A percentile compares a stretch with the other conserved stretches of the same genome.
Evolutionary conservation across 2,888 invertebrate genomes (phyloP).

Genomic region (Aphrophora alni): DNA sequence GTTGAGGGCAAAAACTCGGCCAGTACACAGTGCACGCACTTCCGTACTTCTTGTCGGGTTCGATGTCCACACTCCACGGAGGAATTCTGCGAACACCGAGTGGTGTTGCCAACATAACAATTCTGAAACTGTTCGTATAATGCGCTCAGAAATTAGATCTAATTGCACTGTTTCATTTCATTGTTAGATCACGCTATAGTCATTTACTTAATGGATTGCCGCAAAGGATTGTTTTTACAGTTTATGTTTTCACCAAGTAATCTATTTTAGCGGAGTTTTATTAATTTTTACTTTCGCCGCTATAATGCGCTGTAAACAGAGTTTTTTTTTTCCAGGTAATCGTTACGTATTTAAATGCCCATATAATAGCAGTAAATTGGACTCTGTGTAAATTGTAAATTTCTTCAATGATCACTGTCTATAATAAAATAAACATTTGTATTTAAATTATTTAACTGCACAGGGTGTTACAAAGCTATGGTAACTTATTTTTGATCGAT

Average conservation of each 20-base stretch:
- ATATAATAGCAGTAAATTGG: too few relatives aligned
- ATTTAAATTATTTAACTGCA: too few relatives aligned
- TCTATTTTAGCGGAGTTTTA: not conserved
- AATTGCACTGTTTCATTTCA: not conserved
- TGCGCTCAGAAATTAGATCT: not conserved
- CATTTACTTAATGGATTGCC: not conserved
- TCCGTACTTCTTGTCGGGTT: conserved; percentile 35
- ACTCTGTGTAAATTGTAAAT: too few relatives aligned
- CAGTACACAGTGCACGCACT: conserved; percentile 1
- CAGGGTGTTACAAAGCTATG: too few relatives aligned
- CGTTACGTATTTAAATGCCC: too few relatives aligned
- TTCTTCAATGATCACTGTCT: too few relatives aligned
- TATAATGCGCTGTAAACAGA: too few relatives aligned
- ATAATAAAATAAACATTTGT: too few relatives aligned
- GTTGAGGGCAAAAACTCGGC: not conserved
- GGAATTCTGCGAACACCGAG: conserved; percentile 12
- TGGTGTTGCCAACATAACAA: not conserved
- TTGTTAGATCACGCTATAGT: not conserved
- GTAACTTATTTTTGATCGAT: too few relatives aligned
- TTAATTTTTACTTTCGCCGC: not conserved
- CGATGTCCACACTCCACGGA: conserved; percentile 21
- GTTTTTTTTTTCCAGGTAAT: too few relatives aligned
- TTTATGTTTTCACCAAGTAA: not conserved
- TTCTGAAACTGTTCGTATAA: not conserved
- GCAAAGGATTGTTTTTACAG: not conserved